These are phyloP conservation scores for Sesia apiformis DNA, from an alignment of 2,888 invertebrate species.

Conservation along the genomic window DNA sequence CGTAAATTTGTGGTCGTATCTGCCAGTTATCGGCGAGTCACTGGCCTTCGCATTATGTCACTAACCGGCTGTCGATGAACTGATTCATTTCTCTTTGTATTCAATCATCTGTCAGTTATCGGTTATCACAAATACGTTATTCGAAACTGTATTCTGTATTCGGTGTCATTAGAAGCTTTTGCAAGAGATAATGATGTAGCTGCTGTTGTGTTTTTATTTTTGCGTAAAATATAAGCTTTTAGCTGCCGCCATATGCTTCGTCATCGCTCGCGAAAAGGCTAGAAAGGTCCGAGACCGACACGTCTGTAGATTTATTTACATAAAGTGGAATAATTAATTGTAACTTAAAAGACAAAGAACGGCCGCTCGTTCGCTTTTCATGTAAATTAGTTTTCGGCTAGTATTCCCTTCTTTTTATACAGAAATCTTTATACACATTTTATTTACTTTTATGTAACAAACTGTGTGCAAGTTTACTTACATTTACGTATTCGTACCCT, in stretches of 20 bases:
- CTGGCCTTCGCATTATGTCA: constrained; percentile 21
- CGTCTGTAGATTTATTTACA: constrained; percentile 51
- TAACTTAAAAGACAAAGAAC: constrained; percentile 65
- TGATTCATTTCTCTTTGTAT: not conserved
- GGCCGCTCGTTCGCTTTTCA: constrained; percentile 48
- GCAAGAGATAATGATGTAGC: not conserved
- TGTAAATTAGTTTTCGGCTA: constrained; percentile 59
- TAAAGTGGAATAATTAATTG: constrained; percentile 70
- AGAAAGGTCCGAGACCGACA: constrained; percentile 33
- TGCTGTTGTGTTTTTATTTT: not conserved
- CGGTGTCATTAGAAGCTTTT: not conserved
- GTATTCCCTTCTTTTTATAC: constrained; percentile 33
- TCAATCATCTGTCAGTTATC: not conserved
- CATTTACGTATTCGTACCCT: not conserved
- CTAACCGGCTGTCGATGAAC: constrained; percentile 4
- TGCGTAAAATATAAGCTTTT: constrained; percentile 1
- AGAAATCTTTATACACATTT: constrained; percentile 11
- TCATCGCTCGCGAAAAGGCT: constrained; percentile 34
- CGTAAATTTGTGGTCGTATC: constrained; percentile 22
- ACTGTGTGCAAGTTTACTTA: not conserved
- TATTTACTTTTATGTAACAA: not conserved
- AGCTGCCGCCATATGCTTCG: constrained; percentile 22
- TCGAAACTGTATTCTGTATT: not conserved
- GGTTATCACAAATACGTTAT: not conserved
- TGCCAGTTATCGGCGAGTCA: constrained; percentile 4